A percentile compares a stretch with the other conserved stretches of the same genome.
Evolutionary conservation across 2,888 invertebrate species (phyloP).

Genomic region (Rutpela maculata): DNA sequence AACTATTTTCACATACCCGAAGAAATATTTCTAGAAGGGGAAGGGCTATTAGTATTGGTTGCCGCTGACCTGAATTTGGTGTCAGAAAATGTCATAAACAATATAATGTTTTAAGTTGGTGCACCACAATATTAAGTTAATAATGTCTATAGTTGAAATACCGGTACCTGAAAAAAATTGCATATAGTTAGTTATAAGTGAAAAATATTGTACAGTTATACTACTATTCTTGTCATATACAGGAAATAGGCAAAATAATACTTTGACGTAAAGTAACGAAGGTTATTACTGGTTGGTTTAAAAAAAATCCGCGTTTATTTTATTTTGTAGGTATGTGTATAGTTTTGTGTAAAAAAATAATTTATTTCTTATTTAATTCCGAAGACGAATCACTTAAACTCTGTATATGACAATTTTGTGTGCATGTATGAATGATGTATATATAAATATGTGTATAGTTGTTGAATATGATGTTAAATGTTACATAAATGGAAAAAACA

Average conservation of each 20-base stretch:
- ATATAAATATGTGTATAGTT: constrained; percentile 58
- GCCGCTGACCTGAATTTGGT: constrained; percentile 13
- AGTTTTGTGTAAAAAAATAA: constrained; percentile 4
- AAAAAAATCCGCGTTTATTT: neutral
- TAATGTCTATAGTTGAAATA: constrained; percentile 54
- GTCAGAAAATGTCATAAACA: constrained; percentile 34
- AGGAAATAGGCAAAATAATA: constrained; percentile 33
- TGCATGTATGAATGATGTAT: constrained; percentile 55
- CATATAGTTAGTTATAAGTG: constrained; percentile 61
- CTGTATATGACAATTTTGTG: constrained; percentile 56
- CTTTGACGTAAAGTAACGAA: neutral
- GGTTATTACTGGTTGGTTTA: neutral
- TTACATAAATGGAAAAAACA: constrained; percentile 62
- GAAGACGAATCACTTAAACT: constrained; percentile 45
- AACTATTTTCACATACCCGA: too few relatives aligned
- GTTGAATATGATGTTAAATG: constrained; percentile 64
- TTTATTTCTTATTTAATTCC: constrained; percentile 3
- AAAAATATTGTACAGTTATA: constrained; percentile 58
- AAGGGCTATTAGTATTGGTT: constrained; percentile 12
- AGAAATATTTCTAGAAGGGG: neutral
- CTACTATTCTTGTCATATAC: constrained; percentile 46
- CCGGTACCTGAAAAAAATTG: constrained; percentile 68
- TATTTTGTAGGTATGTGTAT: constrained; percentile 6
- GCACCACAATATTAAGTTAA: constrained; percentile 40
- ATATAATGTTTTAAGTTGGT: constrained; percentile 46